Base-by-base conservation (phyloP, 1,140 invertebrate genomes). In the Pemphigus obesinymphae region DNA sequence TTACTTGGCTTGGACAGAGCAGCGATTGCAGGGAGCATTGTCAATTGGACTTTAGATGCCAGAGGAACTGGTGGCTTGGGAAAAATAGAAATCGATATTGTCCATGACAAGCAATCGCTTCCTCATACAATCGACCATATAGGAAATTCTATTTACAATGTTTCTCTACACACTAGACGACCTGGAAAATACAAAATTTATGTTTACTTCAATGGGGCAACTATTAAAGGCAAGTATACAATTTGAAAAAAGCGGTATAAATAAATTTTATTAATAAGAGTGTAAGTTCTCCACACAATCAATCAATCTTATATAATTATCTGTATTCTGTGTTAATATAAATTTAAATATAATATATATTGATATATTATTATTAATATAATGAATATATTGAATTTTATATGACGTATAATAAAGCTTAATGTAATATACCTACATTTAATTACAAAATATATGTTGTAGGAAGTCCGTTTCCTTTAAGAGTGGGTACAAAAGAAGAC, bases 181-280 rank as follows among this genome's bases (percentile, higher is more conserved):
- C 91, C 93, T 63, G 97, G 97, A 61, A 96, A 96, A 87, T 97
- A 99, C 87, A 90, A 94, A 73, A 91, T 98, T 45, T 96, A 97
- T 86, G 92, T 98, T 20, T 97, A 96, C 85, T 99, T 98, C 86
- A 99, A 98, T 87, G 95, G 95, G 6, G 93, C 94, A 84, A 96
- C 98, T 85, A 94, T 99, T n/a, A 94, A 95, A 89, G 96, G 97
- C 87, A 82, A 29, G 58, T 80, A 58, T 82, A 20, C 15, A 26
- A 43, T n/a, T 40, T 3, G 10, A 37, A 68, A 23, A 11, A 37
- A 34, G 4, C 10, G 10, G n/a, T n/a, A n/a, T n/a, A n/a, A n/a
- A n/a, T n/a, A n/a, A n/a, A n/a, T n/a, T n/a, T n/a, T n/a, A n/a
- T n/a, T n/a, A n/a, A n/a, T n/a, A n/a, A n/a, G n/a, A n/a, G n/a